Conservation (phyloP, 1,140 invertebrate species). For the Leucophenga varia region DNA sequence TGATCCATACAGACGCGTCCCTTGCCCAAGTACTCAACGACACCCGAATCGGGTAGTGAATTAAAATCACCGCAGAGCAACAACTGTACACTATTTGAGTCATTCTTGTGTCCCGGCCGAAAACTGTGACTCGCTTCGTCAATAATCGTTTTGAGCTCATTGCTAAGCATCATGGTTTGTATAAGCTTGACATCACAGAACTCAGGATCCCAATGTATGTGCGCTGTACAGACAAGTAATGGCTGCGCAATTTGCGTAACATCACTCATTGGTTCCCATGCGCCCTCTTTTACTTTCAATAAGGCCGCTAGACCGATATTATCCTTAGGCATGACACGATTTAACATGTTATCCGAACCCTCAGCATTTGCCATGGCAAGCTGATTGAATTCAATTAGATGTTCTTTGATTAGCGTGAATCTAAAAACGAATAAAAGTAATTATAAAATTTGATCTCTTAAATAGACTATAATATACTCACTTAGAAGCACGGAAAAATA, state of each 20-base stretch:
- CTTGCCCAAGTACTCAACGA: conserved; percentile 91
- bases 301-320: conserved; percentile 97
- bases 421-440: conserved; percentile 60
- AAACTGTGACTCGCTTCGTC: conserved; percentile 72
- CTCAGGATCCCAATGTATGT: conserved; percentile 99
- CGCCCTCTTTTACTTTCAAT: conserved; percentile 89
- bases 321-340: conserved; percentile 99
- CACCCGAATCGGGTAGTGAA: conserved; percentile 96
- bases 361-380: conserved; percentile 97
- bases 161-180: conserved; percentile 98
- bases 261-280: conserved; percentile 86
- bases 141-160: conserved; percentile 82
- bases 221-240: conserved; percentile 94
- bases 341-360: conserved; percentile 97
- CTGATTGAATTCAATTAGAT: conserved; percentile 97
- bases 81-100: conserved; percentile 84
- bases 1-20: conserved; percentile 88
- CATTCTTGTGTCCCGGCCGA: conserved; percentile 64
- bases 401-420: conserved; percentile 92
- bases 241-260: conserved; percentile 77
- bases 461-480: conserved; percentile 57
- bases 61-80: conserved; percentile 98
- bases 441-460: background rate
- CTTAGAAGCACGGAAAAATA: conserved; percentile 95
- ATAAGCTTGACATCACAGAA: conserved; percentile 99